Conservation (phyloP, 2,797 vertebrate genomes). For the Iguana delicatissima region DNA sequence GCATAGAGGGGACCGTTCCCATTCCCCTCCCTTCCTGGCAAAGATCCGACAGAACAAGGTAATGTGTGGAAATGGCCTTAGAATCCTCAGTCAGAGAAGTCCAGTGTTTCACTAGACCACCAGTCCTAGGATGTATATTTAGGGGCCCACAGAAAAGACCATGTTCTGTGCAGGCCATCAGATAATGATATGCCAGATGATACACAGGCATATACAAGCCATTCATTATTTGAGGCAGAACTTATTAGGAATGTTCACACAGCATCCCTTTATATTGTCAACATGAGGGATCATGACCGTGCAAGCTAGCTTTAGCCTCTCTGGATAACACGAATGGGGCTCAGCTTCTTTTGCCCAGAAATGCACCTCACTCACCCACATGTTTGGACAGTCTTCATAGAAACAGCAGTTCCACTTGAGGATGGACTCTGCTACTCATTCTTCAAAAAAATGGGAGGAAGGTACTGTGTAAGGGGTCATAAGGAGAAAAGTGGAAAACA, state of each 20-base stretch:
- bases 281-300: background rate
- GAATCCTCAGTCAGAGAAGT: no score
- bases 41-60: no score
- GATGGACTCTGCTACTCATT: background rate
- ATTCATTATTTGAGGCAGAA: background rate
- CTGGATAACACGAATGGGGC: background rate
- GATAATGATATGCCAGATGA: background rate
- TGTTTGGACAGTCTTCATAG: background rate
- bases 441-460: background rate
- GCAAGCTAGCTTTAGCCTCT: background rate
- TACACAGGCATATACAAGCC: background rate
- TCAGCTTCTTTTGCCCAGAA: background rate
- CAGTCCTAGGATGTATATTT: background rate
- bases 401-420: background rate
- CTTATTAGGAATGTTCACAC: background rate
- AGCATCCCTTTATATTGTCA: background rate
- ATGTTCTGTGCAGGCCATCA: background rate
- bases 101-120: no score
- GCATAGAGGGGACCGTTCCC: no score
- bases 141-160: background rate
- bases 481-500: background rate
- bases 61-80: no score
- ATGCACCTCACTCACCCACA: background rate
- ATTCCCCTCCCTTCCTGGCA: no score
- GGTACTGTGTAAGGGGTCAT: background rate